These are phyloP conservation scores for Chionomys nivalis DNA, from an alignment of 2,113 vertebrate species.

Conservation along the genomic window DNA sequence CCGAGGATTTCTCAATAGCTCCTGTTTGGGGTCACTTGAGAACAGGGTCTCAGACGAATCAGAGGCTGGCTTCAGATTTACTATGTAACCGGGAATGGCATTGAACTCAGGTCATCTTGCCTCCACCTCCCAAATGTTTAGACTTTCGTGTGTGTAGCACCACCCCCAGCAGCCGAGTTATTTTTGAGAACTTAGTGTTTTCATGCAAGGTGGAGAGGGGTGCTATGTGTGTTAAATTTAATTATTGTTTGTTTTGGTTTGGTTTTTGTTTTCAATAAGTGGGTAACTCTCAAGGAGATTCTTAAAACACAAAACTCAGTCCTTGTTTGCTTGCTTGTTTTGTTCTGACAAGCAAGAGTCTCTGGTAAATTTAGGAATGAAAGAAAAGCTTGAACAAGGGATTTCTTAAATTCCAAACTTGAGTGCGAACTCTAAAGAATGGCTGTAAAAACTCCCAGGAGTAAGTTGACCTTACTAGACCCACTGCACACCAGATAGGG, in stretches of 20 bases:
- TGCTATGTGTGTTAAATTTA: neutral
- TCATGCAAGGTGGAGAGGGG: neutral
- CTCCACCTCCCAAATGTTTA: neutral
- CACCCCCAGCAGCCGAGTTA: neutral
- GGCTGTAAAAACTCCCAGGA: neutral
- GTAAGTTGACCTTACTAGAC: neutral
- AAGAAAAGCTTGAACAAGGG: neutral
- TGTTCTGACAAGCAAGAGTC: neutral
- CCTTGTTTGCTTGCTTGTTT: neutral
- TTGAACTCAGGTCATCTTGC: neutral
- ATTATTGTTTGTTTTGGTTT: neutral
- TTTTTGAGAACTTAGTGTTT: constrained; percentile 2
- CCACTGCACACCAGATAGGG: neutral
- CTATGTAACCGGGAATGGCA: neutral
- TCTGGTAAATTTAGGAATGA: neutral
- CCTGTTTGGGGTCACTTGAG: neutral
- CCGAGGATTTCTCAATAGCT: neutral
- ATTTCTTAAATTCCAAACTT: constrained; percentile 32
- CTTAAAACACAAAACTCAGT: neutral
- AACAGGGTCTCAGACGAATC: neutral
- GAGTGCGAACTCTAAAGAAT: neutral
- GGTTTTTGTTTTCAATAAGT: neutral
- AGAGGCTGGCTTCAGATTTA: neutral
- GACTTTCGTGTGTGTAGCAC: fast-evolving
- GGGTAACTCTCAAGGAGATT: neutral